A percentile compares a stretch with the other conserved stretches of the same genome.
phyloP scores from a whole-genome alignment of 2,113 vertebrate species.

The Ophiodon elongatus region DNA sequence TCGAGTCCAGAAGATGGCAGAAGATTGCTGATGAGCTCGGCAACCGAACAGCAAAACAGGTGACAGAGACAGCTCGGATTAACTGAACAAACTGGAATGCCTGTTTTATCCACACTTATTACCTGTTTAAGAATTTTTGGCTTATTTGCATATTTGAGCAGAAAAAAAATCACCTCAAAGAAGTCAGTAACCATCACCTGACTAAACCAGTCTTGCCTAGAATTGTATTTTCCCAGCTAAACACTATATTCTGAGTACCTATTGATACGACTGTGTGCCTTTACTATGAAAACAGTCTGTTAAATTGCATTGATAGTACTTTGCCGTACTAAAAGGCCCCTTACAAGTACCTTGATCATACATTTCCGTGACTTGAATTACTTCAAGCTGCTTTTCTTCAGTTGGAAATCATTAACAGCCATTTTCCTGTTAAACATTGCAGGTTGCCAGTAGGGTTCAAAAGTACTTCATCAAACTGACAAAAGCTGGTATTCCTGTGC shows the following conservation, averaged over 20 bases:
- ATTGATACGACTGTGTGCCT: not conserved
- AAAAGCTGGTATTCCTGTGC: conserved; percentile 99
- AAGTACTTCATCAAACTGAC: conserved; percentile 99
- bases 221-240: not conserved
- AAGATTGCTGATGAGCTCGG: conserved; percentile 97
- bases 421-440: conserved; percentile 51
- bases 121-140: not conserved
- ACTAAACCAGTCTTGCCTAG: not conserved
- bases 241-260: not conserved
- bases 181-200: not conserved
- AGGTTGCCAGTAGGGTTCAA: conserved; percentile 98
- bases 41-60: conserved; percentile 97
- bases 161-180: not conserved
- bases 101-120: not conserved
- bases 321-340: conserved; percentile 21
- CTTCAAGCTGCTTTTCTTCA: conserved; percentile 33
- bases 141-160: not conserved
- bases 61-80: conserved; percentile 47
- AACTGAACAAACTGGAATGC: not conserved
- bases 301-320: not conserved
- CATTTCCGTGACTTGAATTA: conserved; percentile 25
- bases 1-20: conserved; percentile 98
- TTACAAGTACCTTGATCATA: conserved; percentile 1
- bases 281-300: not conserved
- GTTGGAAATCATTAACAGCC: conserved; percentile 49